Percentiles rank a stretch among this genome's conserved stretches.
These are phyloP conservation scores for Poecilia gillii DNA, from an alignment of 2,797 vertebrate genomes.

Conservation along the genomic window DNA sequence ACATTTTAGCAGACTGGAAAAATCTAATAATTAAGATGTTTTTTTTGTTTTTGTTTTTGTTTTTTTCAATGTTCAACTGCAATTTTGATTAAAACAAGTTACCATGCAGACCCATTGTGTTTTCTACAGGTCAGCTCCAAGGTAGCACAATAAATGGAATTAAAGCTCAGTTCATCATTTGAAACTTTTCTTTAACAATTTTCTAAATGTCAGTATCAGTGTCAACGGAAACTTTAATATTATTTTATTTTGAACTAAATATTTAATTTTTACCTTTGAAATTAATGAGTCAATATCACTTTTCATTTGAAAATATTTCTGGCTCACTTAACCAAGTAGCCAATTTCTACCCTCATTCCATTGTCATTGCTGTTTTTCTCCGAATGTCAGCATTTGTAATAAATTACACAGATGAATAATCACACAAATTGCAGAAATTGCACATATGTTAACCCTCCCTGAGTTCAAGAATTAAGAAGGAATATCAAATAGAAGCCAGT, in stretches of 20 bases:
- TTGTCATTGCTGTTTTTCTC: not conserved
- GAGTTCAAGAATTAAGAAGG: slow-evolving; percentile 35
- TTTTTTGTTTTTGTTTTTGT: too few relatives aligned
- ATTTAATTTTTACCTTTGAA: too few relatives aligned
- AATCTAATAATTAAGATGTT: not conserved
- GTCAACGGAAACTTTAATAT: not conserved
- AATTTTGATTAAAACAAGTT: not conserved
- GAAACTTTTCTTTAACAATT: not conserved
- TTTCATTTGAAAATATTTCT: not conserved
- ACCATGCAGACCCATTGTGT: not conserved
- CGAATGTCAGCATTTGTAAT: not conserved
- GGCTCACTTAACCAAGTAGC: not conserved
- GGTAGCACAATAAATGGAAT: not conserved
- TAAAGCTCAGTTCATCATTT: not conserved
- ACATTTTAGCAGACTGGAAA: not conserved
- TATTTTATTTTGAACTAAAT: not conserved
- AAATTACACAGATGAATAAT: not conserved
- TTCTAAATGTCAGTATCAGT: not conserved
- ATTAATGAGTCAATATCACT: not conserved
- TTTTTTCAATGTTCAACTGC: not conserved
- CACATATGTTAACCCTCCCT: not conserved
- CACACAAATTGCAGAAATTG: not conserved
- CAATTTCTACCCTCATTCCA: not conserved
- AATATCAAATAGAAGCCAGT: slow-evolving; percentile 50
- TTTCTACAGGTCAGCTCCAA: not conserved